These are phyloP conservation scores for Tinea semifulvella DNA, from an alignment of 2,888 invertebrate genomes.

Conservation along the genomic window DNA sequence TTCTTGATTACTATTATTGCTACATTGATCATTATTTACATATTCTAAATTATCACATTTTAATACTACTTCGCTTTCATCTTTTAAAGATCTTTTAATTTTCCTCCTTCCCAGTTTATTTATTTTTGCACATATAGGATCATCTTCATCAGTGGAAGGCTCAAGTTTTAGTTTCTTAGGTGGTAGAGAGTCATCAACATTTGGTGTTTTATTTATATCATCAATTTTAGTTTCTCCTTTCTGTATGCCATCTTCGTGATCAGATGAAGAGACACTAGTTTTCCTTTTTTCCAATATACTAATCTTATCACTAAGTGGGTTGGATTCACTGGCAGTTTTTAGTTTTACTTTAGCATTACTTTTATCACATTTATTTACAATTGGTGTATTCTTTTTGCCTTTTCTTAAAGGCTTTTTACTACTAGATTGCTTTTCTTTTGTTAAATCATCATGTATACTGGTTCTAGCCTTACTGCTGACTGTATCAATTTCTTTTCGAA, in stretches of 20 bases:
- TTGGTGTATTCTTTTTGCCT: conserved; percentile 29
- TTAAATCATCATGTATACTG: conserved; percentile 11
- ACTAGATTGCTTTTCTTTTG: conserved; percentile 4
- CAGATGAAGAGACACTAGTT: conserved; percentile 53
- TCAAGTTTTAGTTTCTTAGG: conserved; percentile 53
- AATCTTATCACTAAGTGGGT: conserved; percentile 35
- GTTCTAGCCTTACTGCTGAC: conserved; percentile 33
- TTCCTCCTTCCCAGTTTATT: background rate
- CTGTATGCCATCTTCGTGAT: conserved; percentile 38
- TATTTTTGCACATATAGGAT: background rate
- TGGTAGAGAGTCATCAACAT: conserved; percentile 43
- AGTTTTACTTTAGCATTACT: conserved; percentile 29
- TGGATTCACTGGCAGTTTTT: conserved; percentile 36
- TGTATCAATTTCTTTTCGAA: conserved; percentile 37
- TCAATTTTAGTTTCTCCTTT: conserved; percentile 17
- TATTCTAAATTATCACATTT: conserved; percentile 12
- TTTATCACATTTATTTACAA: conserved; percentile 18
- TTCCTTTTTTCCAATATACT: conserved; percentile 53
- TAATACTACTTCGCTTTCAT: conserved; percentile 6
- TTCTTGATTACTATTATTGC: conserved; percentile 8
- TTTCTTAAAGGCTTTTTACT: background rate
- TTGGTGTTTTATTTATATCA: conserved; percentile 25
- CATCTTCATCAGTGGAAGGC: conserved; percentile 20
- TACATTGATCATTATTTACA: conserved; percentile 18
- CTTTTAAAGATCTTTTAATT: conserved; percentile 2